Evolutionary conservation across 2,888 invertebrate species (phyloP).

Genomic region (Limnephilus auricula): DNA sequence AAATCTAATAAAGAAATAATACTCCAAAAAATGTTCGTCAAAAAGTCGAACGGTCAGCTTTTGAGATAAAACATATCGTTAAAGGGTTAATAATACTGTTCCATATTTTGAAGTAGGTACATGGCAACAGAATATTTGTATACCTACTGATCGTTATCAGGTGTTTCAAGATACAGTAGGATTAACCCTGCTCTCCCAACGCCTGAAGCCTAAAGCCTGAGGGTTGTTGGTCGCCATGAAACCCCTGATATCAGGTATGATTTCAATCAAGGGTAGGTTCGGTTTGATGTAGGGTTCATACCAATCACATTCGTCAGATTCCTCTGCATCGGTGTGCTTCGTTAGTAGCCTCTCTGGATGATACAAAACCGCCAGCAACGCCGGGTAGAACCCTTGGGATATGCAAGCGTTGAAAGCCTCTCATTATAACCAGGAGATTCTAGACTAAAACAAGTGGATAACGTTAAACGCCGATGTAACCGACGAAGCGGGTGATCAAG

Average conservation of each 20-base stretch:
- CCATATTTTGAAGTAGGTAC: neutral
- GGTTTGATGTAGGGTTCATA: neutral
- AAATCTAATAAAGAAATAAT: too few species aligned
- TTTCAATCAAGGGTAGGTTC: neutral
- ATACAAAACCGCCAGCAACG: neutral
- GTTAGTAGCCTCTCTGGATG: neutral
- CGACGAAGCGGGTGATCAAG: neutral
- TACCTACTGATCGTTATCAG: neutral
- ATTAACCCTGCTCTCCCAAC: neutral
- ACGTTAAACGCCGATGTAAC: neutral
- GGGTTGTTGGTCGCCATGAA: neutral
- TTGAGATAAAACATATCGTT: neutral
- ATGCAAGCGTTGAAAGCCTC: neutral
- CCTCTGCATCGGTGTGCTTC: neutral
- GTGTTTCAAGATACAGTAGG: neutral
- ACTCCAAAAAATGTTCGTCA: too few species aligned
- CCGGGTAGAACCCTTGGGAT: neutral
- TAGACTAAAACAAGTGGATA: neutral
- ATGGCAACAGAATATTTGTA: neutral
- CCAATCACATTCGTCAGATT: neutral
- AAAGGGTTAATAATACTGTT: neutral
- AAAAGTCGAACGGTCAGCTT: too few species aligned
- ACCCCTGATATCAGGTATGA: neutral
- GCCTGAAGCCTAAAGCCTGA: neutral
- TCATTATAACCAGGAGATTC: neutral